A percentile compares a stretch with the other conserved stretches of the same genome.
These are phyloP conservation scores for Oncorhynchus masou DNA, from an alignment of 2,113 vertebrate genomes.

Conservation along the genomic window DNA sequence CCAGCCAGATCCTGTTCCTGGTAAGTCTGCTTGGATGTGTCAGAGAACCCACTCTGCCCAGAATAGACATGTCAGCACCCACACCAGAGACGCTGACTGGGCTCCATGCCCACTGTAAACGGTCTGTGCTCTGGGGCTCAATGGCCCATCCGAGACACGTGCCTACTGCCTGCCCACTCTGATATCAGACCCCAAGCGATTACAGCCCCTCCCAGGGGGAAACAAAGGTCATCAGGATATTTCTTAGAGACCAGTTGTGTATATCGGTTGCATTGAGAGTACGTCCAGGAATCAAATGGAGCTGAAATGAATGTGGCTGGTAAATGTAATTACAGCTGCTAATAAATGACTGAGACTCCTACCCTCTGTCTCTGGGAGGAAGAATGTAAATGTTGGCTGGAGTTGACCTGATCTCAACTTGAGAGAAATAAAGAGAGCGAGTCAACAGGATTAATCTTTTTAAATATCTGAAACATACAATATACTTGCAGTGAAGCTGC, in stretches of 20 bases:
- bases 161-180: conserved; percentile 33
- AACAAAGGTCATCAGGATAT: neutral
- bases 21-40: conserved; percentile 30
- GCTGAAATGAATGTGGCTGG: neutral
- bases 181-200: conserved; percentile 44
- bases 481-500: too few species aligned
- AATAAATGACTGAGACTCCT: too few species aligned
- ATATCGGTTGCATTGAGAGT: too few species aligned
- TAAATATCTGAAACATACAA: too few species aligned
- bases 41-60: conserved; percentile 41
- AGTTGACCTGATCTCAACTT: too few species aligned
- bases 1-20: conserved; percentile 26
- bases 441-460: too few species aligned
- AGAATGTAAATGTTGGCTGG: too few species aligned
- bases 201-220: conserved; percentile 28
- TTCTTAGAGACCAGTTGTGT: neutral
- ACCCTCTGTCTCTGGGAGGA: too few species aligned
- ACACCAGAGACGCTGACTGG: conserved; percentile 36
- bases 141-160: conserved; percentile 40
- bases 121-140: conserved; percentile 21
- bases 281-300: neutral
- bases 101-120: conserved; percentile 50
- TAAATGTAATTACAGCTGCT: too few species aligned
- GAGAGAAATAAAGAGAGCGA: too few species aligned
- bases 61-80: conserved; percentile 70